Evolutionary conservation across 2,888 invertebrate species (phyloP), one percentile per base, ranked within the genome.

Genomic region (Tricholauxania praeusta): DNA sequence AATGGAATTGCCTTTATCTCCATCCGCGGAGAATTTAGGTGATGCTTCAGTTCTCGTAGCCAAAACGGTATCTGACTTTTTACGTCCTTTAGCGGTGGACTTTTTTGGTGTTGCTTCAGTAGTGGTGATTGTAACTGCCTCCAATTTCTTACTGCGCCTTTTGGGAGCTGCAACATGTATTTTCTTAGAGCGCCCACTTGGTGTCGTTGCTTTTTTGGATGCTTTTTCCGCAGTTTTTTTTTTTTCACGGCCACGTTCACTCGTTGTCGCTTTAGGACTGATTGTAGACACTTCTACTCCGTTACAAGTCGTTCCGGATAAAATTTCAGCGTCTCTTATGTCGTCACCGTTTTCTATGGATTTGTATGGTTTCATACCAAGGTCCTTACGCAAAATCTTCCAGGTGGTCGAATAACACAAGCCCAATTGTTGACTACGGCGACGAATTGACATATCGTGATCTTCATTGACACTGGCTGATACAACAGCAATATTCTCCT

Each of bases 71-170:
- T 53, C 65, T 1, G 10, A 6, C 17, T 19, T 14, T 57, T n/a
- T 12, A 57, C 14, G 14, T 22, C 28, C 28, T n/a, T 57, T 28
- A 22, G 28, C 10, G 14, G 2, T n/a, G n/a, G 32, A n/a, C 12
- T 32, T 19, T 17, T 47, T 19, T 39, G 32, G 15, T 15, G 7
- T 10, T 15, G 63, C 17, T 14, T 39, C 49, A 19, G n/a, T 39
- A 22, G 48, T 15, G 10, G 14, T 39, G 51, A 22, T 55, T 3
- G 55, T 76, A 72, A 71, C 76, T 67, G 73, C 73, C 32, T 53
- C 69, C 12, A 17, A 47, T 48, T 75, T 78, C 47, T 75, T 75
- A 57, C 73, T 69, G 10, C 72, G 75, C 47, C 72, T 59, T 51
- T 70, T 74, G 17, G 28, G 3, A 22, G 28, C 64, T n/a, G 10